A percentile compares a stretch with the other conserved stretches of the same genome.
phyloP scores from a whole-genome alignment of 2,888 invertebrate species.

The Dicycla oo region DNA sequence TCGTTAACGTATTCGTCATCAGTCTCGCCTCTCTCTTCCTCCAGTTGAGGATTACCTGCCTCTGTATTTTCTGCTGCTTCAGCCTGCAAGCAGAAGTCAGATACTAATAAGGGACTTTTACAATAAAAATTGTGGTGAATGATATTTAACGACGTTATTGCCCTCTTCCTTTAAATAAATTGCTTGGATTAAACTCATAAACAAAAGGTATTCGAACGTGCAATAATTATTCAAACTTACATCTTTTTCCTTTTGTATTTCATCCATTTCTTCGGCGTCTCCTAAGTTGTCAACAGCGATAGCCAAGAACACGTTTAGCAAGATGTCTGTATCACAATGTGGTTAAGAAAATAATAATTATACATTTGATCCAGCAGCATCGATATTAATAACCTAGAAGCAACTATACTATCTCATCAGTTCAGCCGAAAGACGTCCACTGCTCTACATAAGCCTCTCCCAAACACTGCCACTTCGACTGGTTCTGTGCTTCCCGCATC shows the following conservation, averaged over 20 bases:
- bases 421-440: no score
- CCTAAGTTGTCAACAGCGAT: constrained; percentile 99
- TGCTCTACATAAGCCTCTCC: no score
- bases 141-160: not conserved
- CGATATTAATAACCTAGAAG: not conserved
- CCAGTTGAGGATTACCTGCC: constrained; percentile 85
- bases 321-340: constrained; percentile 92
- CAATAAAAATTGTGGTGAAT: not conserved
- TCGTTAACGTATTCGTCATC: constrained; percentile 92
- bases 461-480: no score
- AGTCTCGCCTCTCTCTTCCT: constrained; percentile 90
- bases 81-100: not conserved
- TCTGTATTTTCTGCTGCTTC: constrained; percentile 83
- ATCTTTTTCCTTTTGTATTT: constrained; percentile 97
- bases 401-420: no score
- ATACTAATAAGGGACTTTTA: not conserved
- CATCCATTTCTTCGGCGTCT: constrained; percentile 99
- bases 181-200: not conserved
- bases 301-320: constrained; percentile 99
- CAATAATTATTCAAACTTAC: constrained; percentile 74
- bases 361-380: not conserved
- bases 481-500: no score
- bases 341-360: constrained; percentile 9
- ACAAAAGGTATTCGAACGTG: not conserved
- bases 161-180: not conserved